phyloP scores from a whole-genome alignment of 2,113 vertebrate species.

The Onychorhynchus coronatus region DNA sequence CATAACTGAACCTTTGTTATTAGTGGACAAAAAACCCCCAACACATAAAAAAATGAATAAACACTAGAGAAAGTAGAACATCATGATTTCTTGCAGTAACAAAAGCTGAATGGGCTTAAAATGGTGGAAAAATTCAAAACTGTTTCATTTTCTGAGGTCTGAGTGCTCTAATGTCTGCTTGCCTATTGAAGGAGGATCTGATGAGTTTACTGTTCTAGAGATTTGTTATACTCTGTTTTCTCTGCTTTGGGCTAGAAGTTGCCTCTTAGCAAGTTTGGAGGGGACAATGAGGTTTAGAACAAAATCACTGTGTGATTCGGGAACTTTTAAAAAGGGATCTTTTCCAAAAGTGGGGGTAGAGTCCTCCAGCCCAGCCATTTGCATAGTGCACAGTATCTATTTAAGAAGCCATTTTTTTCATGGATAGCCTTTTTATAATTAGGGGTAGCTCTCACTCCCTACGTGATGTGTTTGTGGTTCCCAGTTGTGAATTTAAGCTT shows the following conservation, averaged over 20 bases:
- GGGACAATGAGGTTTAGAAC: background rate
- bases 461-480: background rate
- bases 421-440: background rate
- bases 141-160: background rate
- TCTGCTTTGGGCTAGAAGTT: background rate
- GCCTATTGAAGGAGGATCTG: background rate
- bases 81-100: background rate
- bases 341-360: background rate
- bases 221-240: background rate
- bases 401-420: background rate
- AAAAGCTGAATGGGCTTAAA: background rate
- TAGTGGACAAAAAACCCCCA: background rate
- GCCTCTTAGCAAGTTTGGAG: background rate
- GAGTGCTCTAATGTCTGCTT: background rate
- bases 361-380: background rate
- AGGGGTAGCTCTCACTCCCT: background rate
- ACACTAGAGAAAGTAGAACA: background rate
- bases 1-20: background rate
- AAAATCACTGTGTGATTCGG: background rate
- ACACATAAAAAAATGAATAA: fast-evolving
- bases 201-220: background rate
- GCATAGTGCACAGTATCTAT: background rate
- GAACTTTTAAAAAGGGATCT: background rate
- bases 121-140: background rate
- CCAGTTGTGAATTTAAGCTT: background rate